These are phyloP conservation scores for Ara ararauna DNA, from an alignment of 2,797 vertebrate species.

Conservation along the genomic window DNA sequence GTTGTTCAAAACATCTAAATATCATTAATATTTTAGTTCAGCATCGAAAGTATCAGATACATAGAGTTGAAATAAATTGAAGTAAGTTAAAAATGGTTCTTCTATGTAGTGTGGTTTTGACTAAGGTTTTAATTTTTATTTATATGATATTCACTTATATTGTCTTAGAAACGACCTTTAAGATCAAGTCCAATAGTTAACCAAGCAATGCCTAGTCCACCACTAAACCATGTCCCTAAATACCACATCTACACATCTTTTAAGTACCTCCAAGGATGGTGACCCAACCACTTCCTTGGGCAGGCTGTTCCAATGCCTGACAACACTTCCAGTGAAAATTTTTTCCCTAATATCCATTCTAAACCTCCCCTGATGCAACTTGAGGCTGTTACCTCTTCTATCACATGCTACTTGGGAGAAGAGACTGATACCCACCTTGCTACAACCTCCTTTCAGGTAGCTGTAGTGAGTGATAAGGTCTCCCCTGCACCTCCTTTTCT, in stretches of 20 bases:
- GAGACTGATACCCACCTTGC: not conserved
- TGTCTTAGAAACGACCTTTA: not conserved
- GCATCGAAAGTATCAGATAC: not conserved
- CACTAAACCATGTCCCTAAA: not conserved
- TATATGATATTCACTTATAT: not conserved
- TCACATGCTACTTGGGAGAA: not conserved
- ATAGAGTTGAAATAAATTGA: not conserved
- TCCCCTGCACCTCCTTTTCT: not conserved
- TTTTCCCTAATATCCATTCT: not conserved
- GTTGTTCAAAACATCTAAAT: not conserved
- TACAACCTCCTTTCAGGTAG: rapidly evolving
- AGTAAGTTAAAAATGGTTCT: not conserved
- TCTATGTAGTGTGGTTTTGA: not conserved
- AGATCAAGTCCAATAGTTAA: not conserved
- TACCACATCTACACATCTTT: rapidly evolving
- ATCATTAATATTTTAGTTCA: not conserved
- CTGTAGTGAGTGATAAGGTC: not conserved
- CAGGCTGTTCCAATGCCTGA: not conserved
- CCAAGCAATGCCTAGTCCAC: not conserved
- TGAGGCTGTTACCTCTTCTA: rapidly evolving
- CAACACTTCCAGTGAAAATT: not conserved
- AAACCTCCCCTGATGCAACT: not conserved
- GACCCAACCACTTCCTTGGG: not conserved
- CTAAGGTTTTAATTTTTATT: not conserved
- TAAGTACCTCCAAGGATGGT: not conserved